Conservation (phyloP, 2,797 vertebrate species). For the Hippopotamyrus pictus region DNA sequence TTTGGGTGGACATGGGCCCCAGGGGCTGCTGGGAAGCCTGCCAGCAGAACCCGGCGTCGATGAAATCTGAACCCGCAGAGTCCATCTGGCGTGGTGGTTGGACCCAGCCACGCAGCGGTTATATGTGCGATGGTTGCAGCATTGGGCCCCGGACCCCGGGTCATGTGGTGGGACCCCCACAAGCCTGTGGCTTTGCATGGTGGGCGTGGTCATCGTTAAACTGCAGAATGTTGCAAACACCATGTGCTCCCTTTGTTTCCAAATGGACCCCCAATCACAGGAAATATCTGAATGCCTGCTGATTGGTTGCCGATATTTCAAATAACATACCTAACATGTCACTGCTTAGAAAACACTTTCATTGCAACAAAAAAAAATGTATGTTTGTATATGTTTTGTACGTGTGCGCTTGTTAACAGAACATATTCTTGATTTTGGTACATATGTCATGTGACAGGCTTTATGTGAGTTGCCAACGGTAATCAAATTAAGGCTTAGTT, state of each 20-base stretch:
- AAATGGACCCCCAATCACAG: background rate
- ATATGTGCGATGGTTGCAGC: background rate
- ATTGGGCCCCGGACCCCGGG: background rate
- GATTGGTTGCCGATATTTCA: background rate
- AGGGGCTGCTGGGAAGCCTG: background rate
- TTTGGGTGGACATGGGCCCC: background rate
- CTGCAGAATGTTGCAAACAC: background rate
- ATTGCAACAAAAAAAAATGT: background rate
- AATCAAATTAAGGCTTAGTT: background rate
- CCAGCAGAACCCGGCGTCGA: background rate
- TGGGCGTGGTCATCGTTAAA: background rate
- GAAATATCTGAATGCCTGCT: background rate
- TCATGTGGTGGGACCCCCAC: background rate
- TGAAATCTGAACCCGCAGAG: slow-evolving; percentile 2
- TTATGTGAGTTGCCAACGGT: background rate
- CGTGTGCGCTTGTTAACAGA: background rate
- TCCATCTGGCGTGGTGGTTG: background rate
- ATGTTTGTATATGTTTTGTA: background rate
- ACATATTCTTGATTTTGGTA: background rate
- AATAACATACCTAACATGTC: background rate
- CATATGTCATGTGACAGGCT: background rate
- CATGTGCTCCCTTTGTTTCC: background rate
- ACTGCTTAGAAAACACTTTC: background rate
- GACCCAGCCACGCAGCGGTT: background rate
- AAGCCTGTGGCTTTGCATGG: background rate